Conservation (phyloP, 2,113 vertebrate genomes). For the Oreochromis tanganicae region DNA sequence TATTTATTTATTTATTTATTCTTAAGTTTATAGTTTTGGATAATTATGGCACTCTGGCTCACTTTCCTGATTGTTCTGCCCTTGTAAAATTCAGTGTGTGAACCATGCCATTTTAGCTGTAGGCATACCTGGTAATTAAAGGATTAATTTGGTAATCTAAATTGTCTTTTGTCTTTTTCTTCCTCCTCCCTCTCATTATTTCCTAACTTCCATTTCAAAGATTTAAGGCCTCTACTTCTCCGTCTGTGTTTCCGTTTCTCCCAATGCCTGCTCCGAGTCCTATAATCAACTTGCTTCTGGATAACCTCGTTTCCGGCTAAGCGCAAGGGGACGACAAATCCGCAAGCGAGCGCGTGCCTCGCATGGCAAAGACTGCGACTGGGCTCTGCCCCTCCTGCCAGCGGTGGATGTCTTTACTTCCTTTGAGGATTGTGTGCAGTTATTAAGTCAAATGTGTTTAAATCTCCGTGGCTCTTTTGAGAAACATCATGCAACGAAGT, state of each 20-base stretch:
- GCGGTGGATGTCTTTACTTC: conserved; percentile 11
- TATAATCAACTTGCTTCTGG: conserved; percentile 59
- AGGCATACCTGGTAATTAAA: conserved; percentile 71
- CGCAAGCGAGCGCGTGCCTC: conserved; percentile 24
- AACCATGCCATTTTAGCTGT: conserved; percentile 56
- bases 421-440: conserved; percentile 43
- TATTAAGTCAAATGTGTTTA: conserved; percentile 55
- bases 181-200: conserved; percentile 35
- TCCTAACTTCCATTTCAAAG: conserved; percentile 54
- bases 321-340: conserved; percentile 53
- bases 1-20: background rate
- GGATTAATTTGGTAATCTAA: conserved; percentile 75
- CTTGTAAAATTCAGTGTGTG: conserved; percentile 43
- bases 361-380: conserved; percentile 38
- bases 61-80: conserved; percentile 37
- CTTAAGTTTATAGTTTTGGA: conserved; percentile 21
- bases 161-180: conserved; percentile 63
- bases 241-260: background rate
- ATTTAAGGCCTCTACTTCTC: conserved; percentile 35
- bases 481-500: background rate
- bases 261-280: conserved; percentile 1
- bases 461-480: conserved; percentile 33
- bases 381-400: conserved; percentile 29
- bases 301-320: conserved; percentile 61
- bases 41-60: conserved; percentile 28